phyloP scores from a whole-genome alignment of 2,888 invertebrate genomes.

The Drosophila anomalata region DNA sequence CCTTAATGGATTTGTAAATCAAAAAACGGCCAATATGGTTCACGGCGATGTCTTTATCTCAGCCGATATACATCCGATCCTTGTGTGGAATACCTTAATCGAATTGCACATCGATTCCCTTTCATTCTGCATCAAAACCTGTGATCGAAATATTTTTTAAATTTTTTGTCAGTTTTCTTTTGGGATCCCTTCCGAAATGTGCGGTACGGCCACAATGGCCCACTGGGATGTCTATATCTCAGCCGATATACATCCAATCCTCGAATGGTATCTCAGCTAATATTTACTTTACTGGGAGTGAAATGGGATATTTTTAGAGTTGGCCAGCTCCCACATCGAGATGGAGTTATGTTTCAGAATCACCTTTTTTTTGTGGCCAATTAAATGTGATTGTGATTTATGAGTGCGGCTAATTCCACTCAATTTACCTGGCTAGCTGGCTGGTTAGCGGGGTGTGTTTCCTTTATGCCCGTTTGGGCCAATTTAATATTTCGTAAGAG shows the following conservation, averaged over 20 bases:
- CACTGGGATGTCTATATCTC: no score
- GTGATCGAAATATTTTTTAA: no score
- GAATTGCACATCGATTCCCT: background rate
- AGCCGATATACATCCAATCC: no score
- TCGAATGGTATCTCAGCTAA: no score
- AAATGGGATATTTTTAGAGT: background rate
- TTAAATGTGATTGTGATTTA: conserved; percentile 39
- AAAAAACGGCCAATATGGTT: background rate
- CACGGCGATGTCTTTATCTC: background rate
- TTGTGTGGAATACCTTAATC: background rate
- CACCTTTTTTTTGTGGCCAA: conserved; percentile 14
- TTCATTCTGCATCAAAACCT: background rate
- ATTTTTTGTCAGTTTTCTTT: no score
- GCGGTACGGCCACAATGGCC: no score
- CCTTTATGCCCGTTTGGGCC: conserved; percentile 30
- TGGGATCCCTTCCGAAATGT: no score
- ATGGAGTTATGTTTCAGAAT: no score
- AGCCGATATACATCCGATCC: background rate
- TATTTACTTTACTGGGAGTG: no score
- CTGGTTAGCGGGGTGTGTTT: conserved; percentile 60
- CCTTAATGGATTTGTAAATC: no score
- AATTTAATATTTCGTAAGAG: conserved; percentile 66
- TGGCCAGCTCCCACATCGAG: background rate
- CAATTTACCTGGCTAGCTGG: conserved; percentile 36
- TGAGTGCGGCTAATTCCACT: conserved; percentile 51